Evolutionary conservation across 2,888 invertebrate genomes (phyloP).

Genomic region (Diarsia mendica): DNA sequence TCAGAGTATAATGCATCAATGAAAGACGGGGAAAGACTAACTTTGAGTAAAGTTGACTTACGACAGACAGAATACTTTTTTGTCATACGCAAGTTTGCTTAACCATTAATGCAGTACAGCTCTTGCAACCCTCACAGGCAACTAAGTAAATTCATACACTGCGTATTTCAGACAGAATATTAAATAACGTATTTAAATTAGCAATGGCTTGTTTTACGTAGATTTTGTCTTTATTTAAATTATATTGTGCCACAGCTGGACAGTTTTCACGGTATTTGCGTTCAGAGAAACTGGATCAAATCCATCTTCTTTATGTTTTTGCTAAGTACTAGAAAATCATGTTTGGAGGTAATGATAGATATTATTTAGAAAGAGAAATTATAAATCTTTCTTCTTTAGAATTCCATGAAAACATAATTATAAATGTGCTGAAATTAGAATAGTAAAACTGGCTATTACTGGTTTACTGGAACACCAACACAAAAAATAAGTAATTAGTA

Average conservation of each 20-base stretch:
- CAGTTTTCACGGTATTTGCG: constrained; percentile 35
- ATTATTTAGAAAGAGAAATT: no score
- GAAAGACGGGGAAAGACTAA: not conserved
- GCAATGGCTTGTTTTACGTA: constrained; percentile 46
- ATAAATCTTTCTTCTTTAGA: not conserved
- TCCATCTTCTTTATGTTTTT: constrained; percentile 10
- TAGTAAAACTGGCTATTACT: not conserved
- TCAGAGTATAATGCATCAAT: not conserved
- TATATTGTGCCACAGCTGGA: constrained; percentile 53
- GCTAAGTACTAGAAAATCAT: not conserved
- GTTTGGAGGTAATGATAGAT: not conserved
- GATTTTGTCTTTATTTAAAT: constrained; percentile 59
- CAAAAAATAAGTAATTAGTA: not conserved
- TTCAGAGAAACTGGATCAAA: constrained; percentile 27
- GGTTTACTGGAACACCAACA: not conserved
- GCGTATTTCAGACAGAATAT: constrained; percentile 53
- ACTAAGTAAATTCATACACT: constrained; percentile 35
- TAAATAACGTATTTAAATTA: constrained; percentile 59
- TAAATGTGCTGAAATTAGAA: not conserved
- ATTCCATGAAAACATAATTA: not conserved
- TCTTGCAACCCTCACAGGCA: constrained; percentile 4
- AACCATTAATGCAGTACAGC: not conserved
- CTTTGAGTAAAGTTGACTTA: not conserved
- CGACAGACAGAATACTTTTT: not conserved
- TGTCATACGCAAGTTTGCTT: constrained; percentile 4